phyloP scores from a whole-genome alignment of 1,140 invertebrate species.

The Myzus persicae region DNA sequence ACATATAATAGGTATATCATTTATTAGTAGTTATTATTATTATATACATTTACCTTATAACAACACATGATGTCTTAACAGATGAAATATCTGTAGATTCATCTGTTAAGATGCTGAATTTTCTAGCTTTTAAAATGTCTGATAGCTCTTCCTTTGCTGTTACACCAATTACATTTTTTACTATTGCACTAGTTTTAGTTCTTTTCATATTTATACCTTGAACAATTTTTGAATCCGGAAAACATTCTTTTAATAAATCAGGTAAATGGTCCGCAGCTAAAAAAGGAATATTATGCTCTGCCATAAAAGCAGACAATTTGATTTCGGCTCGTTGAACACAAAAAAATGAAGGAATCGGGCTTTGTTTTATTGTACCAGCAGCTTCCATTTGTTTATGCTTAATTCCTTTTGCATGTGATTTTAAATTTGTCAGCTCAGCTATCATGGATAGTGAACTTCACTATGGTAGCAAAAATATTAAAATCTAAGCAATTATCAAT shows the following conservation, averaged over 20 bases:
- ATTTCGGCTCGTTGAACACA: neutral
- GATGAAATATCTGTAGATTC: slow-evolving; percentile 62
- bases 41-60: slow-evolving; percentile 60
- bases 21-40: too few species aligned
- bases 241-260: neutral
- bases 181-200: neutral
- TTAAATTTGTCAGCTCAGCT: too few species aligned
- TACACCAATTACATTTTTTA: neutral
- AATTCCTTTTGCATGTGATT: too few species aligned
- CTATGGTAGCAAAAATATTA: too few species aligned
- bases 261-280: neutral
- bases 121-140: slow-evolving; percentile 59
- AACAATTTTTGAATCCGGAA: neutral
- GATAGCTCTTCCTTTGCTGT: neutral
- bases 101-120: slow-evolving; percentile 62
- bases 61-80: slow-evolving; percentile 60
- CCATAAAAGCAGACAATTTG: neutral
- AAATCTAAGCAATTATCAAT: too few species aligned
- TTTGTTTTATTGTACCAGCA: too few species aligned
- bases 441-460: too few species aligned
- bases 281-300: slow-evolving; percentile 1
- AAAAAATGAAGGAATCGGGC: too few species aligned
- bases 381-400: too few species aligned
- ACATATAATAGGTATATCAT: slow-evolving; percentile 51
- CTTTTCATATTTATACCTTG: neutral